Base-by-base conservation (phyloP, 2,888 invertebrate species). In the Choreutis nemorana region DNA sequence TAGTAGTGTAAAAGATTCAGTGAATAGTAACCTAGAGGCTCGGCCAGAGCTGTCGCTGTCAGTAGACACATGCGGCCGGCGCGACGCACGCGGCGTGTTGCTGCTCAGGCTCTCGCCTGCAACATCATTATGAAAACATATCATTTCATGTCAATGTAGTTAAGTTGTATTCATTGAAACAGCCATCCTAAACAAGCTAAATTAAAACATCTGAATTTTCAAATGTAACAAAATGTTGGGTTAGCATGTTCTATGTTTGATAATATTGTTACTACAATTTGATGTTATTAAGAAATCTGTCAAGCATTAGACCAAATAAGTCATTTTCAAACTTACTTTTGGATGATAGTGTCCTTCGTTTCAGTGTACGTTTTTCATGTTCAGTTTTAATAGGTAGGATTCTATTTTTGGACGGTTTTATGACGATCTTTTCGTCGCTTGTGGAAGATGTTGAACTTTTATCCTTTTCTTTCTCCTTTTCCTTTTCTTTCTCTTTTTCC, bases 11-110 rank as follows among this genome's bases (percentile, higher is more conserved):
- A n/a, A n/a, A n/a, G n/a, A n/a, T n/a, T n/a, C n/a, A n/a, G n/a
- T n/a, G n/a, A 22, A 26, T 29, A 23, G n/a, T 29, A 78, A 71
- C 83, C 84, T 52, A 56, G 84, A 70, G 50, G 81, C 65, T 13
- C 75, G 48, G 23, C 81, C 68, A 2, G 72, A 71, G 42, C 80
- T 66, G 42, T 75, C 68, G 37, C 72, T 68, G 44, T 77, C 79
- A 0, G 78, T 78, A 4, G 77, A 77, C 2, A 50, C 77, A 33
- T 68, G 72, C 3, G 72, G 75, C 0, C 78, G 55, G 1, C 77
- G 57, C 0, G 77, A 72, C 1, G 71, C 58, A 1, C 77, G 60
- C 3, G 65, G 55, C 2, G 59, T 51, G 20, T 52, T 52, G 4
- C 53, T 34, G 28, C 53, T 50, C 1, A 64, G 46, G 12, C 62